phyloP scores from a whole-genome alignment of 2,797 vertebrate species.

The Novumbra hubbsi region DNA sequence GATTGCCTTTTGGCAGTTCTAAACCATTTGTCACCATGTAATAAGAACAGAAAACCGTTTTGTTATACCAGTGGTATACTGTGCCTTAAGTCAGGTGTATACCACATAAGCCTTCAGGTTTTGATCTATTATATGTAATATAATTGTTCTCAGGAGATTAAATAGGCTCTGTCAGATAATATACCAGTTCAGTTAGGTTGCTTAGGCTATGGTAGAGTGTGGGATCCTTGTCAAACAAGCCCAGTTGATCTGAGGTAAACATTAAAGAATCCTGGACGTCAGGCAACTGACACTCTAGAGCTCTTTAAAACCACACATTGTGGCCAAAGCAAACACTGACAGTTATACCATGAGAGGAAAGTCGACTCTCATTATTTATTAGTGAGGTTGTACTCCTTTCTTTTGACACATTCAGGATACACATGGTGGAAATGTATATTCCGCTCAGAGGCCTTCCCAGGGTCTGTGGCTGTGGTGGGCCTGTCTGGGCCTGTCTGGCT shows the following conservation, averaged over 20 bases:
- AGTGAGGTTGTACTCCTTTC: neutral
- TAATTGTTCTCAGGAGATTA: neutral
- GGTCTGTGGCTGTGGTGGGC: slow-evolving; percentile 14
- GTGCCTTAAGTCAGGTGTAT: too few species aligned
- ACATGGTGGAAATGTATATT: slow-evolving; percentile 5
- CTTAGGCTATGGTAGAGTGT: neutral
- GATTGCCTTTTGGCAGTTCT: too few species aligned
- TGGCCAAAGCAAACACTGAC: neutral
- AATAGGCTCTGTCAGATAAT: neutral
- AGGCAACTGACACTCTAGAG: neutral
- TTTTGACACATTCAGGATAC: neutral
- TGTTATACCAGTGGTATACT: too few species aligned
- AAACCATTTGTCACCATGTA: too few species aligned
- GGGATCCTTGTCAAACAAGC: neutral
- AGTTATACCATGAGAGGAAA: neutral
- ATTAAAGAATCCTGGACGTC: neutral
- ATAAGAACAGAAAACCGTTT: too few species aligned
- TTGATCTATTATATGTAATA: neutral
- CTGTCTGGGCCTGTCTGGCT: slow-evolving; percentile 23
- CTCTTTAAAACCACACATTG: neutral
- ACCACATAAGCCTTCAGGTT: too few species aligned
- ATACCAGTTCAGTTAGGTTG: neutral
- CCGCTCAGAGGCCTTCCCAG: slow-evolving; percentile 2
- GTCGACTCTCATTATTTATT: neutral
- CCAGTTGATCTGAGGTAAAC: neutral